These are phyloP conservation scores for Sitta europaea DNA, from an alignment of 2,113 vertebrate species.

Conservation along the genomic window DNA sequence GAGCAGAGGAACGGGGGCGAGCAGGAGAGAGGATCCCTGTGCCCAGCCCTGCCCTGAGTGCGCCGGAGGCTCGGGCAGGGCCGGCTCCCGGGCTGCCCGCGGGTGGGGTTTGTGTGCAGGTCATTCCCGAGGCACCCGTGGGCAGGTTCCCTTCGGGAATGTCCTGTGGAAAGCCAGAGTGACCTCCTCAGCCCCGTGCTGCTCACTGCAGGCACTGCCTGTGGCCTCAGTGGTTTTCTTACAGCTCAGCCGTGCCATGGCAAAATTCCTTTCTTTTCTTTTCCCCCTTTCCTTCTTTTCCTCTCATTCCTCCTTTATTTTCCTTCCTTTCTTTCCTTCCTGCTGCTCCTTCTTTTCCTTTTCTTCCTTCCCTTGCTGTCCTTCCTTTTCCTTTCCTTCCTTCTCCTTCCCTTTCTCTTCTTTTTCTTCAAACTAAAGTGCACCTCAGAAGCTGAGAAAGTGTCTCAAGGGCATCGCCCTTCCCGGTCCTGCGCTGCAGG, in stretches of 20 bases:
- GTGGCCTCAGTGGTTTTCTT: accelerated
- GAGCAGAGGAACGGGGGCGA: not conserved
- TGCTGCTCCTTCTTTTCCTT: not conserved
- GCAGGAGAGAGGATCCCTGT: not conserved
- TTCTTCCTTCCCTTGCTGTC: not conserved
- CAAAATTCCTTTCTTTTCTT: not conserved
- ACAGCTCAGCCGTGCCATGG: not conserved
- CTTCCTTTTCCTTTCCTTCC: not conserved
- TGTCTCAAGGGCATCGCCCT: accelerated
- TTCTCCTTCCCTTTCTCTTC: not conserved
- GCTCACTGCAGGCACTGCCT: accelerated
- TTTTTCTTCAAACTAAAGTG: not conserved
- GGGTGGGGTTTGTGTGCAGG: not conserved
- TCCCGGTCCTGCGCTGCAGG: accelerated
- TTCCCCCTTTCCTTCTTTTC: not conserved
- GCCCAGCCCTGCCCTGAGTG: accelerated
- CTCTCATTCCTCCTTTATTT: not conserved
- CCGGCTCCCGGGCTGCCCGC: not conserved
- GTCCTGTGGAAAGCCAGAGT: accelerated
- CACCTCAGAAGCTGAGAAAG: not conserved
- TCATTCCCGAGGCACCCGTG: accelerated
- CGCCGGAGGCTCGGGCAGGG: not conserved
- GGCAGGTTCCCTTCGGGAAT: not conserved
- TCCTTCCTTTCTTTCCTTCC: too few species aligned
- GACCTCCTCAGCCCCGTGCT: not conserved